Percentiles rank a stretch among this genome's conserved stretches.
Evolutionary conservation across 2,888 invertebrate genomes (phyloP).

Genomic region (Dolichopus griseipennis): DNA sequence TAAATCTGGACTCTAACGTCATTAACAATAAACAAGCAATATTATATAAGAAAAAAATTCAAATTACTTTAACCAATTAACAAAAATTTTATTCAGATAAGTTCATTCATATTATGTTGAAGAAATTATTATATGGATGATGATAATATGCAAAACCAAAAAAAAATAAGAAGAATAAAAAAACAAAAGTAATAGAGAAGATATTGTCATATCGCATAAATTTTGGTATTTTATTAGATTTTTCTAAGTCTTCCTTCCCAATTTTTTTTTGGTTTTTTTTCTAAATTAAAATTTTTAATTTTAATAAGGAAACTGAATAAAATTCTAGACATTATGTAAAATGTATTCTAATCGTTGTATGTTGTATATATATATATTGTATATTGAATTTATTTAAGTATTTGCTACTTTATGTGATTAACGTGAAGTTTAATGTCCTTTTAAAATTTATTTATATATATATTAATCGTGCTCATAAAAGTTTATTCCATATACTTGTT

Average conservation of each 20-base stretch:
- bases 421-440: neutral
- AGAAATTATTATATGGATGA: neutral
- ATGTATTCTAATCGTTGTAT: neutral
- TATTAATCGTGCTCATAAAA: too few species aligned
- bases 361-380: neutral
- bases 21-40: too few species aligned
- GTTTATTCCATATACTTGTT: too few species aligned
- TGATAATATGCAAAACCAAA: neutral
- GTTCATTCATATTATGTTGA: neutral
- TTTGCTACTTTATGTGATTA: neutral
- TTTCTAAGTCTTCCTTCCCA: too few species aligned
- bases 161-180: neutral
- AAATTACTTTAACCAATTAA: conserved; percentile 3
- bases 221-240: neutral
- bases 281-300: neutral
- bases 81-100: conserved; percentile 3
- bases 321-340: neutral
- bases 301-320: conserved; percentile 6
- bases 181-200: neutral
- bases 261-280: neutral
- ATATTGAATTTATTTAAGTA: too few species aligned
- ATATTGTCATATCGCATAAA: conserved; percentile 1
- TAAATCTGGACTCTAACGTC: too few species aligned
- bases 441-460: too few species aligned
- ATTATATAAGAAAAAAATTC: neutral